Evolutionary conservation across 2,113 vertebrate genomes (phyloP).

Genomic region (Epinephelus cyanopodus): DNA sequence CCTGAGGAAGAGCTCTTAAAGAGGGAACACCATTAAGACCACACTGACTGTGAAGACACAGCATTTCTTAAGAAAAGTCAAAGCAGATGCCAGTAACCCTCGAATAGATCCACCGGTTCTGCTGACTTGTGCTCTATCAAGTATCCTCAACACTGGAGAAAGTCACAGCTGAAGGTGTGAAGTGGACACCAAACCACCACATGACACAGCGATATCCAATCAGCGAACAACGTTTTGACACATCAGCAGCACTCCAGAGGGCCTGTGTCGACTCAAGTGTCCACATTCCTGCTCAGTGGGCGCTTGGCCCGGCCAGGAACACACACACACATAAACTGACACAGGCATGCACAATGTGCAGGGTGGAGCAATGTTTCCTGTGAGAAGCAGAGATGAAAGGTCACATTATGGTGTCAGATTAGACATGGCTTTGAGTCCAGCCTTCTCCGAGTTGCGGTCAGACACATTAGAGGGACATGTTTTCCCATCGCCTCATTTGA

Average conservation of each 20-base stretch:
- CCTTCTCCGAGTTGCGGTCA: conserved; percentile 55
- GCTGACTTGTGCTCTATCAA: conserved; percentile 63
- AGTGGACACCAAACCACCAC: conserved; percentile 71
- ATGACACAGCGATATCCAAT: conserved; percentile 75
- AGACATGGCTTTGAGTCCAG: conserved; percentile 65
- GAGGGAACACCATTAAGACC: conserved; percentile 64
- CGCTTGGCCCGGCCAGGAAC: conserved; percentile 15
- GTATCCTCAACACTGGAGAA: conserved; percentile 57
- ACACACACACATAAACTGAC: conserved; percentile 36
- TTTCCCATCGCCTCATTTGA: conserved; percentile 75
- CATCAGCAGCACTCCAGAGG: conserved; percentile 73
- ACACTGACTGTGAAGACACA: conserved; percentile 44
- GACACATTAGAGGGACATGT: conserved; percentile 78
- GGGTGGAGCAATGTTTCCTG: conserved; percentile 67
- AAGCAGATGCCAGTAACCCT: conserved; percentile 54
- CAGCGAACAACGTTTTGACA: conserved; percentile 72
- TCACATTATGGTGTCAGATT: conserved; percentile 75
- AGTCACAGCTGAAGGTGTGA: conserved; percentile 76
- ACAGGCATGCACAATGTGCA: conserved; percentile 37
- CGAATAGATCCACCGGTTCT: conserved; percentile 43
- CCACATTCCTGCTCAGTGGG: conserved; percentile 65
- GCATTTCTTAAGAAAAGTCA: conserved; percentile 53
- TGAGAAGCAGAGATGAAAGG: conserved; percentile 75
- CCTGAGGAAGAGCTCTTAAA: conserved; percentile 57
- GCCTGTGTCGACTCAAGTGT: conserved; percentile 70